Percentiles rank a stretch among this genome's conserved stretches.
These are phyloP conservation scores for Meandrusa payeni DNA, from an alignment of 2,888 invertebrate genomes.

Conservation along the genomic window DNA sequence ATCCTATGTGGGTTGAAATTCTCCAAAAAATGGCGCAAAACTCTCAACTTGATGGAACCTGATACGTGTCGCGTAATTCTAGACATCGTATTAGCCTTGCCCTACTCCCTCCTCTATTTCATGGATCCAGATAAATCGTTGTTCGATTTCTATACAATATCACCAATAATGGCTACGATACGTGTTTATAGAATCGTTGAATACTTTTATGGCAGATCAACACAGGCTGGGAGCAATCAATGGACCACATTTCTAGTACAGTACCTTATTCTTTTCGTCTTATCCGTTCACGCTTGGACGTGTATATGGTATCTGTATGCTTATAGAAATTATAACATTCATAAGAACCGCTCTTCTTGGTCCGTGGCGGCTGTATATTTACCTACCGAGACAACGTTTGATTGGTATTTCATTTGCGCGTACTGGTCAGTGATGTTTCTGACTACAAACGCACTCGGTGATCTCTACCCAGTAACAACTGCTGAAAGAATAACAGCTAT, in stretches of 20 bases:
- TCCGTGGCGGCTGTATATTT: conserved; percentile 55
- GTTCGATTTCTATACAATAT: conserved; percentile 55
- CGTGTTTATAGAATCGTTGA: conserved; percentile 65
- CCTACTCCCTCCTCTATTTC: conserved; percentile 60
- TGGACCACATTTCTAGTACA: conserved; percentile 73
- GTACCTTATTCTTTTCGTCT: conserved; percentile 63
- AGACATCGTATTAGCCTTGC: conserved; percentile 58
- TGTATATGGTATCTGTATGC: conserved; percentile 72
- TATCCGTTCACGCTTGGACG: conserved; percentile 70
- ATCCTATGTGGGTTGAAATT: conserved; percentile 63
- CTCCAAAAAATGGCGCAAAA: conserved; percentile 66
- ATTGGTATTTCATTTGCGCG: conserved; percentile 71
- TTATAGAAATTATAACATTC: conserved; percentile 55
- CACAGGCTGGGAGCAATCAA: conserved; percentile 71
- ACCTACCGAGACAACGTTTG: conserved; percentile 57
- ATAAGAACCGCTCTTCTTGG: conserved; percentile 60
- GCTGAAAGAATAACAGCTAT: conserved; percentile 60
- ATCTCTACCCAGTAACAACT: conserved; percentile 67
- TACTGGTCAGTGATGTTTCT: conserved; percentile 74
- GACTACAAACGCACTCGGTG: conserved; percentile 70
- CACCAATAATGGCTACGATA: conserved; percentile 59
- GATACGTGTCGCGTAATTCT: conserved; percentile 51
- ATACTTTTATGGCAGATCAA: conserved; percentile 64
- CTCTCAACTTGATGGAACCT: conserved; percentile 69
- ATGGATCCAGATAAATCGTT: conserved; percentile 33